Evolutionary conservation across 2,113 vertebrate species (phyloP).

Genomic region (Baryphthengus martii): DNA sequence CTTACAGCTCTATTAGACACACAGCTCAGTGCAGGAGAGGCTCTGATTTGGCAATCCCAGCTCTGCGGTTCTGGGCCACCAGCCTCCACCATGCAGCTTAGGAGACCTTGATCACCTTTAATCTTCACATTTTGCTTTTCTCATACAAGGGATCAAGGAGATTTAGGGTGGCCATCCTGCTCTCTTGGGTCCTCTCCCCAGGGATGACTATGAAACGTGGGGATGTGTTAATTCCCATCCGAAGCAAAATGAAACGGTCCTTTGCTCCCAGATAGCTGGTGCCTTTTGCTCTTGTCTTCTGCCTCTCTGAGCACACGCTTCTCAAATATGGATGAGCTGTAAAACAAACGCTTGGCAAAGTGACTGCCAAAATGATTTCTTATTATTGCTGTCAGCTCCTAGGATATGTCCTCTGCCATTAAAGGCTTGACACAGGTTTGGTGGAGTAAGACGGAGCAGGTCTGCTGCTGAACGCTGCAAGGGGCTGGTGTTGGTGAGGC

Average conservation of each 20-base stretch:
- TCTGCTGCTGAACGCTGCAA: not conserved
- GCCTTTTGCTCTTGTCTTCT: not conserved
- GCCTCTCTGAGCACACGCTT: not conserved
- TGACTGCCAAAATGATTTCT: not conserved
- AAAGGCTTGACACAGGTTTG: not conserved
- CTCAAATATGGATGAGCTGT: not conserved
- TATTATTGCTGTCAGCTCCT: not conserved
- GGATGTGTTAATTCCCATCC: not conserved
- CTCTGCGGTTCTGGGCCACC: not conserved
- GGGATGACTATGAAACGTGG: not conserved
- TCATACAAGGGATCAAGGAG: not conserved
- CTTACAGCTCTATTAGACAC: slow-evolving; percentile 10
- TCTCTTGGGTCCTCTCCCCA: not conserved
- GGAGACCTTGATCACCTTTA: not conserved
- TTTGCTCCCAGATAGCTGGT: not conserved
- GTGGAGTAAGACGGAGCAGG: not conserved
- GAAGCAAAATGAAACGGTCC: not conserved
- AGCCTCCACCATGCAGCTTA: not conserved
- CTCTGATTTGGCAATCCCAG: slow-evolving; percentile 11
- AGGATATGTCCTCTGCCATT: not conserved
- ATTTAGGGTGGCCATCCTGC: not conserved
- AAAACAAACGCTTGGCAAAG: not conserved
- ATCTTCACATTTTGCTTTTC: not conserved
- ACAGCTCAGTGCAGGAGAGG: not conserved
- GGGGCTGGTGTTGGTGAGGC: not conserved